phyloP scores from a whole-genome alignment of 2,113 vertebrate genomes.

The Aviceda subcristata region DNA sequence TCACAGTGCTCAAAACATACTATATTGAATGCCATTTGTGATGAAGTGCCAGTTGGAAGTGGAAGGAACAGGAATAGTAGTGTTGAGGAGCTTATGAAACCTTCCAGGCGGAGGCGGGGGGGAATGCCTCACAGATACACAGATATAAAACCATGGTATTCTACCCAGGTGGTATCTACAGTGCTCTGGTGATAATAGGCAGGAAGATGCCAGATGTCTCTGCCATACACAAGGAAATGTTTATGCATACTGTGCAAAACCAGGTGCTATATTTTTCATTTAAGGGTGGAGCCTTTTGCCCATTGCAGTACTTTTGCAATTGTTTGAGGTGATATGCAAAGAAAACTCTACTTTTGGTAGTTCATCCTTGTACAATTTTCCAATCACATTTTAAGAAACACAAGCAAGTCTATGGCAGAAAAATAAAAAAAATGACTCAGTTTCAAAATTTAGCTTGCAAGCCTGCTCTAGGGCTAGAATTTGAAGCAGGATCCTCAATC shows the following conservation, averaged over 20 bases:
- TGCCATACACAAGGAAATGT: neutral
- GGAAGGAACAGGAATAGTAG: neutral
- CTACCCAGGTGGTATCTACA: neutral
- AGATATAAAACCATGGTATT: neutral
- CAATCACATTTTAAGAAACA: neutral
- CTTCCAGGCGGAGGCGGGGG: neutral
- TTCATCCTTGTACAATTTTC: neutral
- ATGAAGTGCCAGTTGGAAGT: neutral
- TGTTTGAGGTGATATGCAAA: neutral
- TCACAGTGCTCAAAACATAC: neutral
- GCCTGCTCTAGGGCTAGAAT: neutral
- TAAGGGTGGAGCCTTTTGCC: accelerated
- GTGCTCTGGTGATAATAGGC: neutral
- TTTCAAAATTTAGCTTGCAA: neutral
- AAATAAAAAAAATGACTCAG: neutral
- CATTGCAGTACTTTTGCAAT: neutral
- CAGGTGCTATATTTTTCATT: neutral
- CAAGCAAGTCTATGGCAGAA: neutral
- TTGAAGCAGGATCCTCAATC: neutral
- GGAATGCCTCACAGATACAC: neutral
- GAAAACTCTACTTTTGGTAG: neutral
- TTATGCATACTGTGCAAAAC: neutral
- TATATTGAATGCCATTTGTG: neutral
- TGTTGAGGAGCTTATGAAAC: neutral
- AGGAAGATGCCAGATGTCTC: neutral